Evolutionary conservation across 2,797 vertebrate genomes (phyloP).

Genomic region (Pteropus rufus): DNA sequence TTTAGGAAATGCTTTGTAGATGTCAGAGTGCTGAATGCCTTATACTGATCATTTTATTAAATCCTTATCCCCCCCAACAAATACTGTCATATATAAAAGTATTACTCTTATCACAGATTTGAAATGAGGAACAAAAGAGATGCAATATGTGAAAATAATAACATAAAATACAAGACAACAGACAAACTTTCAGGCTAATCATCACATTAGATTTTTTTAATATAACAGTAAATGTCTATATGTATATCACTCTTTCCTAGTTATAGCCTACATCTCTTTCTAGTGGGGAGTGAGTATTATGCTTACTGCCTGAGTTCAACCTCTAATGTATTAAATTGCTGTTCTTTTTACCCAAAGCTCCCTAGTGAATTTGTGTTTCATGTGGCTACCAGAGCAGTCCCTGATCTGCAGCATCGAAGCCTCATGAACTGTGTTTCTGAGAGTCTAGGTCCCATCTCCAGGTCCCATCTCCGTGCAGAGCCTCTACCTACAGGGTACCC

Average conservation of each 20-base stretch:
- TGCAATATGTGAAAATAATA: background rate
- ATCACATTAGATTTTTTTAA: background rate
- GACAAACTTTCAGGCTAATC: background rate
- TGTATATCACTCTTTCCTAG: background rate
- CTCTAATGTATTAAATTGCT: background rate
- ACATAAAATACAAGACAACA: background rate
- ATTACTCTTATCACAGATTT: background rate
- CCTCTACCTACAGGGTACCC: background rate
- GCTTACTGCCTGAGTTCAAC: background rate
- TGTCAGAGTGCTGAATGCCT: background rate
- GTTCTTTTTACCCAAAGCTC: background rate
- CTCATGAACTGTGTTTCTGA: background rate
- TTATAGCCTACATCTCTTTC: background rate
- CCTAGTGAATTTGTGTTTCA: background rate
- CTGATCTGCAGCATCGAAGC: background rate
- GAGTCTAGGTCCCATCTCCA: no score
- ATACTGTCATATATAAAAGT: background rate
- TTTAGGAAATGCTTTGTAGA: background rate
- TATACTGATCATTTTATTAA: background rate
- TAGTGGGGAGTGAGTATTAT: background rate
- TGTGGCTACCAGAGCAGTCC: background rate
- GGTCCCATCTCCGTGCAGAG: background rate
- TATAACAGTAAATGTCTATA: background rate
- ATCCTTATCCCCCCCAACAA: background rate
- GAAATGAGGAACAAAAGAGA: background rate